Evolutionary conservation across 1,140 invertebrate species (phyloP).

Genomic region (Acromyrmex heyeri): DNA sequence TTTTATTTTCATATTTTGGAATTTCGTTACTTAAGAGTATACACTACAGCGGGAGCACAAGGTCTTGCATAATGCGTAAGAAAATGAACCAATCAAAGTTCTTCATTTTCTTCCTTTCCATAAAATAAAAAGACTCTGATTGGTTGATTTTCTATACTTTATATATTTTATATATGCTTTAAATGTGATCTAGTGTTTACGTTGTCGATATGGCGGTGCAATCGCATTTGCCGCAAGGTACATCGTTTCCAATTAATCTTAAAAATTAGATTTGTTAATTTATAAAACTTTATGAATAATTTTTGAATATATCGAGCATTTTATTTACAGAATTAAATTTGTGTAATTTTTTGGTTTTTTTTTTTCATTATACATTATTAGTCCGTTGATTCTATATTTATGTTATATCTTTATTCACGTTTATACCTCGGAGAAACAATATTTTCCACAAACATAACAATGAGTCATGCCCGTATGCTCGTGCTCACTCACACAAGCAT

Average conservation of each 20-base stretch:
- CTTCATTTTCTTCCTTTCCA: too few species aligned
- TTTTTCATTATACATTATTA: not conserved
- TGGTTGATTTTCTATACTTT: too few species aligned
- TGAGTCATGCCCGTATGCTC: not conserved
- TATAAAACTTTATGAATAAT: not conserved
- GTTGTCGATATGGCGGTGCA: not conserved
- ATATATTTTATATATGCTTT: too few species aligned
- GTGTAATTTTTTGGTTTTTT: not conserved
- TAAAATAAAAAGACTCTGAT: too few species aligned
- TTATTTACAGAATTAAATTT: not conserved
- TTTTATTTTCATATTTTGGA: not conserved
- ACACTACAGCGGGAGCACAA: not conserved
- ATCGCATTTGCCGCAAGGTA: not conserved
- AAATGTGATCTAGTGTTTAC: too few species aligned
- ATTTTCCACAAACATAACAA: constrained; percentile 1
- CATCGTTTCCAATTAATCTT: not conserved
- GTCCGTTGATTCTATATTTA: not conserved
- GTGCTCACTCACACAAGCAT: not conserved
- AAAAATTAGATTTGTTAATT: not conserved
- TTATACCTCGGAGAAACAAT: not conserved
- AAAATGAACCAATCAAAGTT: too few species aligned
- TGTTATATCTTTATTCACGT: not conserved
- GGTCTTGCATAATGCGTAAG: too few species aligned
- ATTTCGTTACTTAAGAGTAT: not conserved
- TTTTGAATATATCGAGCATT: not conserved